Percentiles rank a stretch among this genome's conserved stretches.
phyloP scores from a whole-genome alignment of 2,888 invertebrate genomes.

The Helleia helle region DNA sequence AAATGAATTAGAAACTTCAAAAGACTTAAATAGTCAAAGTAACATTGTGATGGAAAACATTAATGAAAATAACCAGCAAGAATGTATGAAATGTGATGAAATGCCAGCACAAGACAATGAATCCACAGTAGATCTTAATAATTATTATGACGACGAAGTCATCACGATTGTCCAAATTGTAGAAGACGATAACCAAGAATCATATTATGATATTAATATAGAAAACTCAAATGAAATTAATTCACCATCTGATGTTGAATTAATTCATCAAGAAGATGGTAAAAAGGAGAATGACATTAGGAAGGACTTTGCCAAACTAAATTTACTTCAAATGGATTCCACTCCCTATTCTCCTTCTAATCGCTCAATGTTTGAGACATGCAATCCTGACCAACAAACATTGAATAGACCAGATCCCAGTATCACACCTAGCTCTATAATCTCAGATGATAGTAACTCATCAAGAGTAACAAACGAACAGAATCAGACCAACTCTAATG shows the following conservation, averaged over 20 bases:
- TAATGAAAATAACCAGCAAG: slow-evolving; percentile 7
- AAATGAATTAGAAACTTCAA: neutral
- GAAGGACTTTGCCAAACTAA: slow-evolving; percentile 53
- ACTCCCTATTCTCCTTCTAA: slow-evolving; percentile 35
- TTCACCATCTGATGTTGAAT: slow-evolving; percentile 14
- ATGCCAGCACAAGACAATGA: slow-evolving; percentile 22
- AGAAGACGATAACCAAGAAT: slow-evolving; percentile 58
- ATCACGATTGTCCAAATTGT: slow-evolving; percentile 68
- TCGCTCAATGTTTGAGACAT: slow-evolving; percentile 30
- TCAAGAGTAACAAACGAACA: slow-evolving; percentile 52
- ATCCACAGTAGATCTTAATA: slow-evolving; percentile 41
- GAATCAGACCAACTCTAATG: slow-evolving; percentile 49
- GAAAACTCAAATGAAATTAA: slow-evolving; percentile 40
- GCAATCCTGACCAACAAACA: slow-evolving; percentile 37
- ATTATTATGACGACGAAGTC: slow-evolving; percentile 61
- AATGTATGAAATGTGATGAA: slow-evolving; percentile 6
- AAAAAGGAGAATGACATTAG: slow-evolving; percentile 44
- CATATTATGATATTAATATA: slow-evolving; percentile 56
- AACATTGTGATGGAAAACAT: slow-evolving; percentile 5
- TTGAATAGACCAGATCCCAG: slow-evolving; percentile 56
- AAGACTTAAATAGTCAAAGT: neutral
- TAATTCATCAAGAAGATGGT: slow-evolving; percentile 22
- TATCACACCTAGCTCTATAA: slow-evolving; percentile 56
- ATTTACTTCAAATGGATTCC: slow-evolving; percentile 33
- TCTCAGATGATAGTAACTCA: slow-evolving; percentile 65